Conservation (phyloP, 2,113 vertebrate genomes). For the Conger conger region DNA sequence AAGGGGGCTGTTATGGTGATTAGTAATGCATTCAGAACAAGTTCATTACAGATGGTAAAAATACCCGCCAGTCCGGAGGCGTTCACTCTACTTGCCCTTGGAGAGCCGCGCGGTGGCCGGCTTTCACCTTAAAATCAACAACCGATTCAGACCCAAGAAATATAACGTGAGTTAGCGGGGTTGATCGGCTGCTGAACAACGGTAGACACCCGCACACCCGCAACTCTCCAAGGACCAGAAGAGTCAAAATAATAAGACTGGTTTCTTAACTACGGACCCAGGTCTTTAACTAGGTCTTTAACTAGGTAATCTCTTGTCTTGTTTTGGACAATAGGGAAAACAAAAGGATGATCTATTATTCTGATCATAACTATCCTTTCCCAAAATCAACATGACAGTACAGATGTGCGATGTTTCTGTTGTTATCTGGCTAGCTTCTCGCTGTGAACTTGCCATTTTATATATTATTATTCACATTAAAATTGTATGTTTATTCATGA, state of each 20-base stretch:
- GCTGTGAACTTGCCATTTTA: too few relatives aligned
- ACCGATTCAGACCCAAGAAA: neutral
- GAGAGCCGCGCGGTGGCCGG: neutral
- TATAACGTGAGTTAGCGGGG: neutral
- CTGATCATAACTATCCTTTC: too few relatives aligned
- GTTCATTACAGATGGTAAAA: neutral
- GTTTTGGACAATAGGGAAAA: neutral
- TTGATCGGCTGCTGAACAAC: neutral
- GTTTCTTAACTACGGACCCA: neutral
- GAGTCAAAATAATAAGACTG: neutral
- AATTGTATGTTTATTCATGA: too few relatives aligned
- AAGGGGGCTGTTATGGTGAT: neutral
- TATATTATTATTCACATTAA: too few relatives aligned
- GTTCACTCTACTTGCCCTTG: neutral
- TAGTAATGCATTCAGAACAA: neutral
- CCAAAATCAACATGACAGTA: too few relatives aligned
- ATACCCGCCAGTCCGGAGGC: neutral
- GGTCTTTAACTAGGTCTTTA: neutral
- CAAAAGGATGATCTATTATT: neutral
- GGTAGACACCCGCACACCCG: neutral
- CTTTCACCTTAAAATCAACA: neutral
- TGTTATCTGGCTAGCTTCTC: too few relatives aligned
- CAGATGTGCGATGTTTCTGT: too few relatives aligned
- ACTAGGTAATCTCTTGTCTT: neutral
- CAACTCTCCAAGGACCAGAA: neutral